Conservation (phyloP, 2,888 invertebrate genomes). For the Drosophila lutescens region DNA sequence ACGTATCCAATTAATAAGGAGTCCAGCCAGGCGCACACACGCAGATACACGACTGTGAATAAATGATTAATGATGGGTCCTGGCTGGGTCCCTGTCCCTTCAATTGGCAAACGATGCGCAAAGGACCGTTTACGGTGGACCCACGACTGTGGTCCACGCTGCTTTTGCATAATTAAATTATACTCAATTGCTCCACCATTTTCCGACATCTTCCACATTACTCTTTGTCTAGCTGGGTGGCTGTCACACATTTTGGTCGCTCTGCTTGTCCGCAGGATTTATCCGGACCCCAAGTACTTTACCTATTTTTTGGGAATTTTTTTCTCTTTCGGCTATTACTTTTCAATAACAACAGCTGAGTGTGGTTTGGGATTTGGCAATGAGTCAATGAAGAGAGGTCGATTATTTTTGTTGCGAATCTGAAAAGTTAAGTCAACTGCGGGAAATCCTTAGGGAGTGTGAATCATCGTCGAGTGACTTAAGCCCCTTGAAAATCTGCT, state of each 20-base stretch:
- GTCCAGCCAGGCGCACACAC: slow-evolving; percentile 29
- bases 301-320: slow-evolving; percentile 5
- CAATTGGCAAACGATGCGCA: slow-evolving; percentile 37
- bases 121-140: slow-evolving; percentile 39
- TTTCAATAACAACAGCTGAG: slow-evolving; percentile 30
- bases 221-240: slow-evolving; percentile 11
- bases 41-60: slow-evolving; percentile 32
- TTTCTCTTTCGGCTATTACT: slow-evolving; percentile 15
- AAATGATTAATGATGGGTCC: slow-evolving; percentile 61
- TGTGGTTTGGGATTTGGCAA: slow-evolving; percentile 21
- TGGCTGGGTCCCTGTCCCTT: slow-evolving; percentile 16
- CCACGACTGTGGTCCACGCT: slow-evolving; percentile 22
- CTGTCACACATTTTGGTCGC: slow-evolving; percentile 31
- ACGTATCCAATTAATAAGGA: slow-evolving; percentile 59
- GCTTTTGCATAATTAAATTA: slow-evolving; percentile 59
- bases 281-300: slow-evolving; percentile 7
- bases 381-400: slow-evolving; percentile 22
- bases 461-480: slow-evolving; percentile 1
- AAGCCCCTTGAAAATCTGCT: slow-evolving; percentile 10
- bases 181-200: slow-evolving; percentile 21
- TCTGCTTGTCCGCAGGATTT: slow-evolving; percentile 28
- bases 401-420: slow-evolving; percentile 16
- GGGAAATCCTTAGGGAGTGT: slow-evolving; percentile 5
- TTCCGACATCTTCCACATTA: slow-evolving; percentile 2
- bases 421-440: slow-evolving; percentile 30